Percentiles rank a stretch among this genome's conserved stretches.
These are phyloP conservation scores for Xestoiulus laeticollis DNA, from an alignment of 2,888 invertebrate genomes.

Conservation along the genomic window DNA sequence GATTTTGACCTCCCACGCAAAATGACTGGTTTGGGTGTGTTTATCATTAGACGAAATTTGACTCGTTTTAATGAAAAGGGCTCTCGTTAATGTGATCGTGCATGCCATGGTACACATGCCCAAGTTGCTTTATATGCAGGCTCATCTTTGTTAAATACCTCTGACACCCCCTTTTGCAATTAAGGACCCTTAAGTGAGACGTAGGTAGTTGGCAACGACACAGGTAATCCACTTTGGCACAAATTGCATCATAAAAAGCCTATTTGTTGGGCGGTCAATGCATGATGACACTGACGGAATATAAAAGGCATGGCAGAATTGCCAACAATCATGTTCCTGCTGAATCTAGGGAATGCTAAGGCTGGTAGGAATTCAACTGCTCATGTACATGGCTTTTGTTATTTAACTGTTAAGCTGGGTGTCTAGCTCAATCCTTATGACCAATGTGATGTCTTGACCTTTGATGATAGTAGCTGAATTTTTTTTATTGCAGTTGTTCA, in stretches of 20 bases:
- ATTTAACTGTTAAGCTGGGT: neutral
- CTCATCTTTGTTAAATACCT: neutral
- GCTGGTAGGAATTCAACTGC: neutral
- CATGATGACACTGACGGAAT: neutral
- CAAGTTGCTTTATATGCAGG: neutral
- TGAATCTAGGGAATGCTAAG: neutral
- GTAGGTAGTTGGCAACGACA: neutral
- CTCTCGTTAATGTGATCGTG: too few relatives aligned
- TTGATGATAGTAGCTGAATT: too few relatives aligned
- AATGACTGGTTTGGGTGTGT: too few relatives aligned
- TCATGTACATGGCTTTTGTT: neutral
- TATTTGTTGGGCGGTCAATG: constrained; percentile 24
- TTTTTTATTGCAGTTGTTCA: too few relatives aligned
- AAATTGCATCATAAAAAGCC: constrained; percentile 21
- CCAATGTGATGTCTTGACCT: neutral
- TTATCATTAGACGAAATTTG: too few relatives aligned
- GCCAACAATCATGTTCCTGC: neutral
- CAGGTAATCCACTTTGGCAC: constrained; percentile 9
- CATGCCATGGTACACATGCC: too few relatives aligned
- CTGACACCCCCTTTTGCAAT: neutral
- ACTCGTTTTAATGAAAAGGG: too few relatives aligned
- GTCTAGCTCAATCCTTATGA: neutral
- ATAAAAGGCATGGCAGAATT: neutral
- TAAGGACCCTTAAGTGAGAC: neutral
- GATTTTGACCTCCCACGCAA: too few relatives aligned